Evolutionary conservation across 2,113 vertebrate species (phyloP), one percentile per base, ranked within the genome.

Genomic region (Lynx canadensis): DNA sequence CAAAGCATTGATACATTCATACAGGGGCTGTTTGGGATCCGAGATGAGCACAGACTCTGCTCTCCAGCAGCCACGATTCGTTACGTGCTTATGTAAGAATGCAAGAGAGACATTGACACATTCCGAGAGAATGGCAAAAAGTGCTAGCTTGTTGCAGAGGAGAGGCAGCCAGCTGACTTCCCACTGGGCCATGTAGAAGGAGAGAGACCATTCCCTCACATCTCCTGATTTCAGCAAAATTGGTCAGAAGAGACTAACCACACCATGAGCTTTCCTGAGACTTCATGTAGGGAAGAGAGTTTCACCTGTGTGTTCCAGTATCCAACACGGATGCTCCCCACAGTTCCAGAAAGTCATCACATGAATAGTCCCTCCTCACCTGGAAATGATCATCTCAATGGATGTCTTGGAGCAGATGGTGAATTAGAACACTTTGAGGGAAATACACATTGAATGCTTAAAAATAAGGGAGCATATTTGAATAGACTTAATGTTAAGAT

Each of bases 21-120:
- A 0, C 2, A n/a, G 21, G 15, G 33, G 12, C 29, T 74, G 23
- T 52, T 65, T 23, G 74, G 55, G 76, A 66, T 36, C 0, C 0
- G 4, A 23, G 4, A 19, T 41, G 27, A 14, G 19, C 31, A 21
- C 2, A n/a, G 38, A 50, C 36, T 7, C 14, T n/a, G 2, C 9
- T 0, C 2, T 7, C n/a, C 16, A 78, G 19, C 29, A 16, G 57
- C 71, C 86, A 27, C 16, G 7, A 27, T 33, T 87, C 23, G 27
- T 15, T 10, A 36, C 1, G 7, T 29, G 69, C 63, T 95, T 71
- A 14, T 27, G 3, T 55, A 50, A 69, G 57, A 33, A 19, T 2
- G 7, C 19, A 23, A 29, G 41, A 5, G 21, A 95, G n/a, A n/a
- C 19, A 41, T 2, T 48, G 25, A 4, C 66, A 36, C 18, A 10